Conservation (phyloP, 2,113 vertebrate genomes). For the Gobiocypris rarus region DNA sequence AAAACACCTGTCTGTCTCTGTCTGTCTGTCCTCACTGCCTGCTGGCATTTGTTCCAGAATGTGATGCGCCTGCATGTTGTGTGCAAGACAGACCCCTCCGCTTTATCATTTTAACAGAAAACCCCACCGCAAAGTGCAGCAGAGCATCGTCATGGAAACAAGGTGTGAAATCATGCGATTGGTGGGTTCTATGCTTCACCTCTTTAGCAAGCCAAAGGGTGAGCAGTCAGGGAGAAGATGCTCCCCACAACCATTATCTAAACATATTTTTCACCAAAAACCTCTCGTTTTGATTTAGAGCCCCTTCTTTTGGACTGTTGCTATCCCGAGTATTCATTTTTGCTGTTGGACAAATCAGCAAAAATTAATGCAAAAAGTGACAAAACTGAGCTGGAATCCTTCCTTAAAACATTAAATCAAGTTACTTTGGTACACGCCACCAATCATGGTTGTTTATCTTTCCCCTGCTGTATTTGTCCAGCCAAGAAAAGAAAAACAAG, state of each 20-base stretch:
- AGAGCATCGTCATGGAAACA: conserved; percentile 77
- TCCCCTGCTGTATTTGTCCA: conserved; percentile 20
- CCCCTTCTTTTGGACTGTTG: conserved; percentile 41
- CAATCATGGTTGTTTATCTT: conserved; percentile 68
- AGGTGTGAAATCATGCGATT: conserved; percentile 59
- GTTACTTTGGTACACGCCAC: conserved; percentile 59
- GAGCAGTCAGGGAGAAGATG: conserved; percentile 18
- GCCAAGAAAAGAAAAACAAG: neutral
- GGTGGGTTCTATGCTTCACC: conserved; percentile 61
- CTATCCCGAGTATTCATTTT: conserved; percentile 61
- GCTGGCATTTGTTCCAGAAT: conserved; percentile 33
- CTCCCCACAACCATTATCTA: neutral
- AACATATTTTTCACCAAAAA: neutral
- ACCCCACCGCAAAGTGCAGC: conserved; percentile 63
- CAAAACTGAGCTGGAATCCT: neutral
- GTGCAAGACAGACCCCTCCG: conserved; percentile 37
- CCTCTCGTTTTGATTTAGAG: conserved; percentile 4
- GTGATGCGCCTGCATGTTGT: conserved; percentile 2
- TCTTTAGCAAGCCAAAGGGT: conserved; percentile 43
- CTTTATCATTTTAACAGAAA: conserved; percentile 52
- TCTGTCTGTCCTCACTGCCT: conserved; percentile 17
- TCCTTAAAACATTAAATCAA: conserved; percentile 64
- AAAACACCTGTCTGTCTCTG: conserved; percentile 10
- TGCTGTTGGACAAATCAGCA: conserved; percentile 68
- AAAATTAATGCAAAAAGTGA: conserved; percentile 68